Percentiles rank a stretch among this genome's conserved stretches.
These are phyloP conservation scores for Phylloscopus collybita DNA, from an alignment of 2,797 vertebrate genomes.

Conservation along the genomic window DNA sequence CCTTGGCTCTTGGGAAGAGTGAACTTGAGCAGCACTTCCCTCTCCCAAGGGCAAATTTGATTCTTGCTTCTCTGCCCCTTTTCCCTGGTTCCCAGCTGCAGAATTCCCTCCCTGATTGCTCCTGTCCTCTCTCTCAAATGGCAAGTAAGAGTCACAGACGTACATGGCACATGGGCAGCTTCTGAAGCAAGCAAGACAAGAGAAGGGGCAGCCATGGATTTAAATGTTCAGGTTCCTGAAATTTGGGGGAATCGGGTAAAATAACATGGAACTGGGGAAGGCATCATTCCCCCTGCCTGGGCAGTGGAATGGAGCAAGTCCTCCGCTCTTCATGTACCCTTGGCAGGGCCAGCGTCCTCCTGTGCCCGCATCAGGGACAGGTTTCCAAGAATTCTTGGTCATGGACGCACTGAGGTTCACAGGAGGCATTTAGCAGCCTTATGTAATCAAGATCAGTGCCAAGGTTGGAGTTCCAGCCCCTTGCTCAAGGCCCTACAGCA, in stretches of 20 bases:
- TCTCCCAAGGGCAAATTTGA: background rate
- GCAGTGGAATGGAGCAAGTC: rapidly evolving
- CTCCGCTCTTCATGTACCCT: background rate
- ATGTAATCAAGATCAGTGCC: background rate
- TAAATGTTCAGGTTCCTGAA: background rate
- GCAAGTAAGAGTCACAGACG: background rate
- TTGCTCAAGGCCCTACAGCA: background rate
- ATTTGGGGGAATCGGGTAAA: background rate
- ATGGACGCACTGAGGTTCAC: background rate
- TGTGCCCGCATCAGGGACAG: background rate
- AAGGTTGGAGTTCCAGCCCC: background rate
- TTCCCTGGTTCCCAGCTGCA: background rate
- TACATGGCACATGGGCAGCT: rapidly evolving
- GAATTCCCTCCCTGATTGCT: background rate
- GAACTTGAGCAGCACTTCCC: background rate
- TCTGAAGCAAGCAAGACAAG: background rate
- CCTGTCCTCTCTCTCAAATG: background rate
- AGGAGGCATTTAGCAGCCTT: background rate
- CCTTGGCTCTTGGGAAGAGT: background rate
- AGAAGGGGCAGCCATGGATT: background rate
- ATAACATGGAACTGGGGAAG: background rate
- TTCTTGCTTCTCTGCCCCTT: background rate
- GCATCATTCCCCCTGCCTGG: background rate
- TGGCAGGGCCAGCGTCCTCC: background rate
- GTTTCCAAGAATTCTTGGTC: background rate